Base-by-base conservation (phyloP, 2,797 vertebrate genomes). In the Spinus olivaceus region DNA sequence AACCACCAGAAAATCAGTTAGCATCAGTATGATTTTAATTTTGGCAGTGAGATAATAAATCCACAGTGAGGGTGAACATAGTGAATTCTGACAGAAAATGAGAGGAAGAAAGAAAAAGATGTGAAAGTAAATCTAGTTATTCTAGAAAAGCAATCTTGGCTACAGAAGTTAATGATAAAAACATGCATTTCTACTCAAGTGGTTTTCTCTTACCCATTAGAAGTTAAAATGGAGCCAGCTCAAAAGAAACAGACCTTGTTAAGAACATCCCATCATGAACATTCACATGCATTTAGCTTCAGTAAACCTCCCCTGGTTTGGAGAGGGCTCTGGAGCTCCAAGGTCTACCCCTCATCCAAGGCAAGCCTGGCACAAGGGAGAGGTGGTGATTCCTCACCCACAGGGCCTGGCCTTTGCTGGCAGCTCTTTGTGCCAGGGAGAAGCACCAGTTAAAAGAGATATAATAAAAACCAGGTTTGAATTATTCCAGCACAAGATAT, bases 1-100 rank as follows among this genome's bases (percentile, higher is more conserved):
- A 82, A 86, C 88, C 88, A 74, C 69, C 79, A 92, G 86, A 92
- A 95, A 95, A 94, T 90, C 86, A 93, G 84, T 91, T 91, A 80
- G 53, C 81, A 82, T 91, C 87, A 86, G 92, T 65, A 65, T 8
- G 15, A 94, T 91, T 95, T 94, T 74, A 76, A 94, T 91, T 81
- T 66, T 82, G 80, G 85, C 93, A 89, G 79, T 1, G 0, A 91
- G 84, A 85, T 78, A 84, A 87, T 74, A 86, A 82, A 71, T 73
- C 66, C 65, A 42, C 61, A 72, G 76, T 14, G 37, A 82, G 63
- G 53, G 27, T 24, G 73, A 94, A 33, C 12, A 1, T 24, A 77
- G 88, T 49, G 57, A 83, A 69, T 69, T 78, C 70, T 84, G 86
- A 93, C 67, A 92, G 74, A 84, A 82, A 93, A 92, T 1, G 32